These are phyloP conservation scores for Halisarca cf. caerulea DNA, from an alignment of 37 sponge, comb jelly and placozoan species.

Conservation along the genomic window DNA sequence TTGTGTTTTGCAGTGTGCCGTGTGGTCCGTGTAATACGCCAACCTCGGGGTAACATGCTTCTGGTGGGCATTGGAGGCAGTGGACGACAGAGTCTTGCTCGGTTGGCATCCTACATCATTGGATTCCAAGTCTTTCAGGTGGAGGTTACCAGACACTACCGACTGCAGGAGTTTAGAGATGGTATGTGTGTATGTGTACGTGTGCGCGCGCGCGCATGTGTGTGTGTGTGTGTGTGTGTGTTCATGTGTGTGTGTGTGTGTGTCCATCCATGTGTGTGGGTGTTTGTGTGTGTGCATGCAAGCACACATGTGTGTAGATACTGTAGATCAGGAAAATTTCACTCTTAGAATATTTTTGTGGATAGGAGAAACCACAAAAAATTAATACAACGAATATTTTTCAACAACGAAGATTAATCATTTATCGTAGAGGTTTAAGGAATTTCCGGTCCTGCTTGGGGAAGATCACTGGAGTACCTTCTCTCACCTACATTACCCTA, in stretches of 20 bases:
- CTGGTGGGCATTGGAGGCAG: constrained; percentile 98
- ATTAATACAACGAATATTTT: no score
- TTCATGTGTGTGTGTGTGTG: background rate
- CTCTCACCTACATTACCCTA: no score
- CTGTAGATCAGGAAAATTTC: no score
- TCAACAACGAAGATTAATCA: no score
- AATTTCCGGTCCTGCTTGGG: no score
- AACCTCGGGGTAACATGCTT: constrained; percentile 96
- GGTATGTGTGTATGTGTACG: constrained; percentile 30
- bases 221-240: constrained; percentile 1
- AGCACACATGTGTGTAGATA: no score
- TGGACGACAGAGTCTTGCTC: constrained; percentile 94
- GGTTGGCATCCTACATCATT: constrained; percentile 90
- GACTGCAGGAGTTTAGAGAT: constrained; percentile 95
- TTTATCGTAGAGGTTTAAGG: no score
- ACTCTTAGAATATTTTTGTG: no score
- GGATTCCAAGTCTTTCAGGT: constrained; percentile 92
- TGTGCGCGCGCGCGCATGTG: background rate
- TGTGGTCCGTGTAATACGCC: constrained; percentile 93
- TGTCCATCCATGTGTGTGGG: background rate
- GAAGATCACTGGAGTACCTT: no score
- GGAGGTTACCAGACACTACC: constrained; percentile 94
- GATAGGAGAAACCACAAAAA: no score
- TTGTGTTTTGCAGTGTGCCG: constrained; percentile 74
- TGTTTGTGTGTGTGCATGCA: background rate